Base-by-base conservation (phyloP, 2,113 vertebrate species). In the Tenrec ecaudatus region DNA sequence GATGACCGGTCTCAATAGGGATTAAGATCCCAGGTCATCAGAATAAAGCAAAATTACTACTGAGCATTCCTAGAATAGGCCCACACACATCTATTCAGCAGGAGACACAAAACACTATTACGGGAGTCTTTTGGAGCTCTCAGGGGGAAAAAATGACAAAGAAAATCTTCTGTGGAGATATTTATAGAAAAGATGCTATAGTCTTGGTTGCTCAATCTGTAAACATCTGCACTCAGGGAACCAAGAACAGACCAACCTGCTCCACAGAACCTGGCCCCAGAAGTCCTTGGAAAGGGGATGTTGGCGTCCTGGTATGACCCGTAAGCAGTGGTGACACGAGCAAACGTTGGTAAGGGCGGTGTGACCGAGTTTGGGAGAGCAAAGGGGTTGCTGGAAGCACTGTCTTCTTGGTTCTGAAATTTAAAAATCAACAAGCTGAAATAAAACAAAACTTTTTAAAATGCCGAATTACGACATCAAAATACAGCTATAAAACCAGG, bases 281-380 rank as follows among this genome's bases (percentile, higher is more conserved):
- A 99, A 7, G 99, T 99, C 22, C 99, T 98, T 43, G 99, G 99
- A 91, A 99, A 99, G 0, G 99, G 99, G 96, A 99, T 99, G 96
- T 99, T 99, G n/a, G 99, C 99, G 75, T 99, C 99, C 98, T 99
- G 99, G 92, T 99, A 99, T 25, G 99, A 99, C 23, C 99, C 99
- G 2, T 99, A 99, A 0, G 99, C 99, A 88, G 99, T 99, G 96
- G 98, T 98, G 94, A 99, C 99, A 1, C 99, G 98, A 7, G 99
- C 99, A 2, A 99, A 99, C 0, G 99, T 98, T 40, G 99, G 99
- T 89, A 99, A 97, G 3, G 99, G 98, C 0, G 99, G 98, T 0
- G 99, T 98, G 22, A 99, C 99, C 0, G 99, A 98, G 97, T 99
- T 99, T 6, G 98, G 98, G 85, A 99, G 96, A 0, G 98, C 98